phyloP scores from a whole-genome alignment of 2,113 vertebrate species.

The Carassius auratus region DNA sequence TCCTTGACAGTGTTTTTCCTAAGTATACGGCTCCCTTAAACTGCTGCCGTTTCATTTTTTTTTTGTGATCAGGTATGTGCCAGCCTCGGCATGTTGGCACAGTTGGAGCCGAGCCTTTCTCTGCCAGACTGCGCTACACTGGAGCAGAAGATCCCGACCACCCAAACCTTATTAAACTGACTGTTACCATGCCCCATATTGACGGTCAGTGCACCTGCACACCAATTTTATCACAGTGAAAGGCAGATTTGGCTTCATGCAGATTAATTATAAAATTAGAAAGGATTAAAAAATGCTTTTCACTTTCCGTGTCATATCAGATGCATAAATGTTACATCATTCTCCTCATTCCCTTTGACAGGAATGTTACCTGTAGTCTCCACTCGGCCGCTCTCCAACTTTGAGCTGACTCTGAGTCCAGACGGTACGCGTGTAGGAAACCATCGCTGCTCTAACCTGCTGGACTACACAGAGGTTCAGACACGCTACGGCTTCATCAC shows the following conservation, averaged over 20 bases:
- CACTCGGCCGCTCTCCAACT: constrained; percentile 80
- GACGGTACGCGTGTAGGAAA: constrained; percentile 81
- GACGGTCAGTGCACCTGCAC: constrained; percentile 70
- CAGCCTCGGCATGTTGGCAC: constrained; percentile 78
- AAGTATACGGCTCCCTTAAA: neutral
- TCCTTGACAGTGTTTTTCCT: neutral
- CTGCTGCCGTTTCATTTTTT: neutral
- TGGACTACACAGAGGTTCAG: constrained; percentile 83
- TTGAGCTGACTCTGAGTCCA: constrained; percentile 82
- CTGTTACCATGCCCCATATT: constrained; percentile 83
- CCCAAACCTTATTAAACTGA: constrained; percentile 81
- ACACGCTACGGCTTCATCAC: constrained; percentile 83
- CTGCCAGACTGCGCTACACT: constrained; percentile 82
- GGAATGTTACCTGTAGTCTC: constrained; percentile 86
- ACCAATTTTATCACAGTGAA: neutral
- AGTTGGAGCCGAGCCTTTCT: constrained; percentile 85
- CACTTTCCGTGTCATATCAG: neutral
- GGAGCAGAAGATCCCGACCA: constrained; percentile 79
- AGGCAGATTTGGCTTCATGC: neutral
- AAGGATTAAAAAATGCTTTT: neutral
- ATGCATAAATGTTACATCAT: neutral
- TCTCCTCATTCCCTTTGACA: constrained; percentile 38
- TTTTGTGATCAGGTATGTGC: constrained; percentile 78
- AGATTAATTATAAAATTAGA: neutral
- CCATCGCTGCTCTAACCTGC: constrained; percentile 84